phyloP scores from a whole-genome alignment of 1,140 invertebrate species.

The Eurytemora carolleeae region DNA sequence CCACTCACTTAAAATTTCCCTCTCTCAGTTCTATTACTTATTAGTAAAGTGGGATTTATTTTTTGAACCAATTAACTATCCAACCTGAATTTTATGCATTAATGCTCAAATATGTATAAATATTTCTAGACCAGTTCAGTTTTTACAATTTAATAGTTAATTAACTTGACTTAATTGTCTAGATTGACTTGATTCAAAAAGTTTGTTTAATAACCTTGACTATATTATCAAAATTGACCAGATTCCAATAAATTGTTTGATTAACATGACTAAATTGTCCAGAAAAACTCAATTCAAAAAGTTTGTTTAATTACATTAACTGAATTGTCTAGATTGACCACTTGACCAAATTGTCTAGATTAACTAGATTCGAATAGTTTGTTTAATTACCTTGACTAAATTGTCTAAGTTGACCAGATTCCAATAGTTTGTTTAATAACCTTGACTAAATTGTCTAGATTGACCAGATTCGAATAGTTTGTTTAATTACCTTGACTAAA shows the following conservation, averaged over 20 bases:
- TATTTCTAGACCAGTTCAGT: too few species aligned
- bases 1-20: too few species aligned
- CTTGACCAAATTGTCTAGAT: not conserved
- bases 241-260: slow-evolving; percentile 24
- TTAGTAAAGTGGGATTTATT: too few species aligned
- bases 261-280: slow-evolving; percentile 87
- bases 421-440: not conserved
- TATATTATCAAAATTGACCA: not conserved
- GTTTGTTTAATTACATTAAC: not conserved
- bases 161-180: not conserved
- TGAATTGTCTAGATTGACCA: not conserved
- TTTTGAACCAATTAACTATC: too few species aligned
- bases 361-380: not conserved
- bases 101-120: too few species aligned
- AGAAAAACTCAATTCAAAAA: not conserved
- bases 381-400: not conserved
- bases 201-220: not conserved
- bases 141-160: too few species aligned
- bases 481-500: not conserved
- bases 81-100: too few species aligned
- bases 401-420: not conserved
- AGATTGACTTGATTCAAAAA: not conserved
- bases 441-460: not conserved
- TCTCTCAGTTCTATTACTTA: too few species aligned
- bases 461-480: not conserved